phyloP scores from a whole-genome alignment of 2,113 vertebrate genomes.

The Caracal caracal region DNA sequence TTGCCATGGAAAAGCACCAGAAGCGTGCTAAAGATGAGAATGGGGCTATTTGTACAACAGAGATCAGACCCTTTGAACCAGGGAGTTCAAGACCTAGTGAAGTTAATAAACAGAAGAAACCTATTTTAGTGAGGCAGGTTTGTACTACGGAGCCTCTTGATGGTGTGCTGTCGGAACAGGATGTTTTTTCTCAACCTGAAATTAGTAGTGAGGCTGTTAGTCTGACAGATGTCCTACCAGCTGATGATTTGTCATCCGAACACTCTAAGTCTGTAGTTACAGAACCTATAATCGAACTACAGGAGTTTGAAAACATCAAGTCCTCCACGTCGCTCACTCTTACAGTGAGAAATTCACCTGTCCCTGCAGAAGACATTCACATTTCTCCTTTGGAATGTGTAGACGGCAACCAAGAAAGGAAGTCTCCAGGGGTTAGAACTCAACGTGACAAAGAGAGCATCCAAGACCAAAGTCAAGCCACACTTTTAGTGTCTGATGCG shows the following conservation, averaged over 20 bases:
- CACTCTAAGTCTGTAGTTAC: conserved; percentile 79
- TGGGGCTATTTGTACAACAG: conserved; percentile 90
- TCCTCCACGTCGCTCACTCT: conserved; percentile 63
- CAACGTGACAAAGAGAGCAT: conserved; percentile 82
- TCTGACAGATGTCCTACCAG: conserved; percentile 64
- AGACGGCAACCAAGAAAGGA: conserved; percentile 87
- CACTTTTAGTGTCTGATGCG: conserved; percentile 84
- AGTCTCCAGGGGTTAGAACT: conserved; percentile 82
- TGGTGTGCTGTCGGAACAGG: conserved; percentile 88
- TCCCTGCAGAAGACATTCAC: conserved; percentile 74
- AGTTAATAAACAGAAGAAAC: conserved; percentile 91
- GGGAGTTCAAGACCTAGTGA: conserved; percentile 88
- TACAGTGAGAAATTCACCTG: conserved; percentile 77
- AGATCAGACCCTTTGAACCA: conserved; percentile 86
- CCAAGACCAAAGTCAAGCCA: conserved; percentile 87
- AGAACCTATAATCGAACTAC: conserved; percentile 81
- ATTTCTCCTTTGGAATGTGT: conserved; percentile 83
- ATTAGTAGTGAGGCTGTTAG: conserved; percentile 73
- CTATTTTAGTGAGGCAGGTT: conserved; percentile 94
- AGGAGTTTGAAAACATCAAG: conserved; percentile 84
- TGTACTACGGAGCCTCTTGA: conserved; percentile 95
- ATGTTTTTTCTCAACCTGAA: conserved; percentile 83
- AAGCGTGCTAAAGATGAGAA: conserved; percentile 98
- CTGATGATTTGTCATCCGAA: conserved; percentile 79
- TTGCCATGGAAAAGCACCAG: conserved; percentile 99